Base-by-base conservation (phyloP, 1,140 invertebrate genomes). In the Bombus vancouverensis region DNA sequence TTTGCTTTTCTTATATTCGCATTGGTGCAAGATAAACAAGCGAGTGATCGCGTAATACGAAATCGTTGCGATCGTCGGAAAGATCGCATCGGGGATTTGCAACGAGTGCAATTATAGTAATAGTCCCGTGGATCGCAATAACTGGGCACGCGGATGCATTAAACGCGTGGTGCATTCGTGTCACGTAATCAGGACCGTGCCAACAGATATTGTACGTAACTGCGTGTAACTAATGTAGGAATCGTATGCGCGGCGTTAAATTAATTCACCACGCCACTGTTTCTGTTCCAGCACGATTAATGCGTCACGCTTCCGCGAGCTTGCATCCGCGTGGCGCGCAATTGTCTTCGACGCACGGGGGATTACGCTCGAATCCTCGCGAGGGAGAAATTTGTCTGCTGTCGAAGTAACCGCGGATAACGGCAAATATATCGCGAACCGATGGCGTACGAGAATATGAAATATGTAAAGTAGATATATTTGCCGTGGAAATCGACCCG, bases 141-240 rank as follows among this genome's bases (percentile, higher is more conserved):
- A 90, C 76, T 39, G 85, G 47, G 65, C 68, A 87, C 42, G 59
- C 81, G 80, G 85, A 83, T 83, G 74, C 85, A 80, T 82, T 85
- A 87, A 82, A 90, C 78, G 89, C 75, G 18, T 68, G 22, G 77
- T 57, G 73, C 84, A 80, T 89, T 86, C 88, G 81, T 89, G 86
- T 81, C 81, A 76, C 83, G 88, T 88, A 89, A 89, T 89, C 88
- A 83, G 83, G 44, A 37, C 74, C 66, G 83, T 39, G 87, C 83
- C 87, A 88, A 85, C 88, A 89, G 88, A 89, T 89, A 89, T 86
- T 82, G 83, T 80, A 89, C 77, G 88, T 90, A 90, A 90, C 88
- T 90, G 85, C 78, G 85, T 87, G 89, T 89, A 87, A 89, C 88
- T 90, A 90, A 90, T 90, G 89, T 89, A 72, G 81, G 77, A 79